phyloP scores from a whole-genome alignment of 2,888 invertebrate species.

The Eristalis arbustorum region DNA sequence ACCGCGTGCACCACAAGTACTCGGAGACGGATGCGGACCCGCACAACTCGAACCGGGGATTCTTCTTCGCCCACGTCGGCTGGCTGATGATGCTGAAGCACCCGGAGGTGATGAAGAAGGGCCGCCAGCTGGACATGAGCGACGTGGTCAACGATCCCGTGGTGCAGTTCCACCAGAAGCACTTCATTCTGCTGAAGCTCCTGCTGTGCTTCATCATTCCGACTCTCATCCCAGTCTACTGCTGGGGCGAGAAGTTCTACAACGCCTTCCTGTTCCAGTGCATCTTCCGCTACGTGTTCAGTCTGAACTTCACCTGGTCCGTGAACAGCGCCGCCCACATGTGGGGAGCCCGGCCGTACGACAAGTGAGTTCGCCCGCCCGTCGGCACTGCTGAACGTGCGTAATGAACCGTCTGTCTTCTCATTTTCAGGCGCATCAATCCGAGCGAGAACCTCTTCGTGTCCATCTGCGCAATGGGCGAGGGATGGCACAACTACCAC shows the following conservation, averaged over 20 bases:
- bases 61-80: constrained; percentile 95
- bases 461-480: constrained; percentile 87
- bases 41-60: constrained; percentile 90
- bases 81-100: constrained; percentile 96
- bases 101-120: constrained; percentile 89
- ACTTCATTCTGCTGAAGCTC: constrained; percentile 85
- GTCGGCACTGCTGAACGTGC: not conserved
- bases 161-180: constrained; percentile 88
- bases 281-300: constrained; percentile 86
- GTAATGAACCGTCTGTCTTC: constrained; percentile 45
- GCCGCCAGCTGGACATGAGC: constrained; percentile 89
- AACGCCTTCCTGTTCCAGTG: constrained; percentile 86
- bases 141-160: constrained; percentile 90
- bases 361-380: constrained; percentile 82
- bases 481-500: constrained; percentile 97
- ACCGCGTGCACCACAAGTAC: constrained; percentile 90
- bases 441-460: constrained; percentile 90
- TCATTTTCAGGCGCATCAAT: constrained; percentile 84
- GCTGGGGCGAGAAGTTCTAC: constrained; percentile 86
- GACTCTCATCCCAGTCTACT: constrained; percentile 84
- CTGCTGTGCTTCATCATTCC: constrained; percentile 88
- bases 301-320: constrained; percentile 92
- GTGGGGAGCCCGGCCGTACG: constrained; percentile 87
- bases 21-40: constrained; percentile 92
- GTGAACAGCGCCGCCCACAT: constrained; percentile 94